Evolutionary conservation across 2,888 invertebrate genomes (phyloP).

Genomic region (Xanthorhoe spadicearia): DNA sequence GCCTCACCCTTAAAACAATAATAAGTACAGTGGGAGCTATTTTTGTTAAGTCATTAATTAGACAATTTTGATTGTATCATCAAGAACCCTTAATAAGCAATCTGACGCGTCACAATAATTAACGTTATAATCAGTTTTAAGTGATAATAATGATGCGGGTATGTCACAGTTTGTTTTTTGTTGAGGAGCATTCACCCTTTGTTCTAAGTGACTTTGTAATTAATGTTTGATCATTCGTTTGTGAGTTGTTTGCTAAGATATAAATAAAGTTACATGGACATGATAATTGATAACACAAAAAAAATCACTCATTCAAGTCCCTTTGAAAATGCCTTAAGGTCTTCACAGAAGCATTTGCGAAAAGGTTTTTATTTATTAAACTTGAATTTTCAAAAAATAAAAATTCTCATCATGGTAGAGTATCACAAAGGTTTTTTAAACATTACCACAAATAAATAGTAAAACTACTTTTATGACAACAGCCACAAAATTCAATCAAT

Average conservation of each 20-base stretch:
- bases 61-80: slow-evolving; percentile 67
- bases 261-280: no score
- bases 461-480: background rate
- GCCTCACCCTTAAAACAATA: background rate
- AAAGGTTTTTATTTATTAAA: no score
- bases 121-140: slow-evolving; percentile 77
- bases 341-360: no score
- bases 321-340: no score
- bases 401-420: no score
- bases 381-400: no score
- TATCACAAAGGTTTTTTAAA: no score
- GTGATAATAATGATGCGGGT: slow-evolving; percentile 74
- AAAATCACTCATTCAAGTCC: no score
- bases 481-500: slow-evolving; percentile 69
- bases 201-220: slow-evolving; percentile 48
- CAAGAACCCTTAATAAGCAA: slow-evolving; percentile 71
- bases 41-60: slow-evolving; percentile 47
- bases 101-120: slow-evolving; percentile 79
- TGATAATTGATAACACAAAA: no score
- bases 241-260: background rate
- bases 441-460: background rate
- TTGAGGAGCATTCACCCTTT: slow-evolving; percentile 70
- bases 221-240: slow-evolving; percentile 27
- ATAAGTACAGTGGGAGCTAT: background rate
- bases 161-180: slow-evolving; percentile 57